These are phyloP conservation scores for Cydia fagiglandana DNA, from an alignment of 1,140 invertebrate species.

Conservation along the genomic window DNA sequence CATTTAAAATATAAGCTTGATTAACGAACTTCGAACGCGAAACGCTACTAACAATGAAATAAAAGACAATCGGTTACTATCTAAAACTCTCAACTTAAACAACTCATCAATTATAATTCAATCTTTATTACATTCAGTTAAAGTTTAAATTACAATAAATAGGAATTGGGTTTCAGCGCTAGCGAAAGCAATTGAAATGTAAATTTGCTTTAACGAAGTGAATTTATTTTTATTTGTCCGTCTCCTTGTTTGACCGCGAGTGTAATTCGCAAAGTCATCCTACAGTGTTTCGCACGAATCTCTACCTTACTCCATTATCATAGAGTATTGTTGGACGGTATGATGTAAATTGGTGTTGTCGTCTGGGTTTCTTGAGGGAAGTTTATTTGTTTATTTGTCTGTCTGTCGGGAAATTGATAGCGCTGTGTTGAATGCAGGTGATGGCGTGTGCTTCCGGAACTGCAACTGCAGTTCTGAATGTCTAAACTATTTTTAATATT, in stretches of 20 bases:
- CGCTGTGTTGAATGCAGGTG: constrained; percentile 5
- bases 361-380: neutral
- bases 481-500: neutral
- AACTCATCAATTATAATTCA: neutral
- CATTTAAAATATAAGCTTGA: neutral
- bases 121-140: neutral
- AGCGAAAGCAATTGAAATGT: constrained; percentile 52
- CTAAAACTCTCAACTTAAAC: neutral
- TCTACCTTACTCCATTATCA: neutral
- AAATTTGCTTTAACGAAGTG: constrained; percentile 65
- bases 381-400: neutral
- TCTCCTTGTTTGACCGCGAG: constrained; percentile 45
- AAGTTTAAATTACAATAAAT: neutral
- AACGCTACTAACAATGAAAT: neutral
- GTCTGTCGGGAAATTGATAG: constrained; percentile 4
- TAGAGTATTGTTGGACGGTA: neutral
- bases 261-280: neutral
- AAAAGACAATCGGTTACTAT: neutral
- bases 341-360: neutral
- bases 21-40: neutral
- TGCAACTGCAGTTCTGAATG: constrained; percentile 5
- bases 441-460: neutral
- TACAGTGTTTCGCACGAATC: neutral
- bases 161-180: constrained; percentile 6
- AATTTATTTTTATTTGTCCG: constrained; percentile 58